Base-by-base conservation (phyloP, 1,140 invertebrate genomes). In the Colletes gigas region DNA sequence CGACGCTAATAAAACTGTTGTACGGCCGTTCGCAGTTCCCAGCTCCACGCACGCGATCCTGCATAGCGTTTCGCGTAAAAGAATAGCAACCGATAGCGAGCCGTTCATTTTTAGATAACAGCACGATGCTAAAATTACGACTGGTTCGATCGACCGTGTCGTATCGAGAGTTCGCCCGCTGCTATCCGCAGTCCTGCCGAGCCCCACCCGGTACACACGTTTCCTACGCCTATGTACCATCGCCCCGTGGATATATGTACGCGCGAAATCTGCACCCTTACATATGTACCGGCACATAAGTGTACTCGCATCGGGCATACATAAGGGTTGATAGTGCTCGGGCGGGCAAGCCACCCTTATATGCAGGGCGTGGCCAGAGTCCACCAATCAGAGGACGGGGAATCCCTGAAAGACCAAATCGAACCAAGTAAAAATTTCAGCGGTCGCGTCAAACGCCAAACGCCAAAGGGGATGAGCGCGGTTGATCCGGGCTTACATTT, bases 361-460 rank as follows among this genome's bases (percentile, higher is more conserved):
- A 84, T 91, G 87, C 78, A 91, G 91, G 91, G 91, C 91, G 91
- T 92, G 91, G 91, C 87, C 89, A 90, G 74, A 86, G 88, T 90
- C 89, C 88, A 87, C 91, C 90, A 92, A 92, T 92, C 88, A 84
- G 89, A 88, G 80, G 79, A 78, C 89, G 80, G 79, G 82, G 79
- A 88, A 87, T 84, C 84, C 78, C 85, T 83, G 84, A 90, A 91
- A 89, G 88, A 80, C 87, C 90, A 91, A 91, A 91, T 91, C 89
- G 90, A 92, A 91, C 85, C 66, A 83, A 89, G 88, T 89, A 91
- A 91, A 92, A 91, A 91, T 91, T 92, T 91, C 90, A 91, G 89
- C 88, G 89, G 89, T 88, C 90, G 85, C 90, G 89, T 91, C 89
- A 89, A 91, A 92, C 89, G 89, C 82, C 87, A 85, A 30, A 82